phyloP scores from a whole-genome alignment of 37 sponge, comb jelly and placozoan species.

The Ephydatia muelleri region DNA sequence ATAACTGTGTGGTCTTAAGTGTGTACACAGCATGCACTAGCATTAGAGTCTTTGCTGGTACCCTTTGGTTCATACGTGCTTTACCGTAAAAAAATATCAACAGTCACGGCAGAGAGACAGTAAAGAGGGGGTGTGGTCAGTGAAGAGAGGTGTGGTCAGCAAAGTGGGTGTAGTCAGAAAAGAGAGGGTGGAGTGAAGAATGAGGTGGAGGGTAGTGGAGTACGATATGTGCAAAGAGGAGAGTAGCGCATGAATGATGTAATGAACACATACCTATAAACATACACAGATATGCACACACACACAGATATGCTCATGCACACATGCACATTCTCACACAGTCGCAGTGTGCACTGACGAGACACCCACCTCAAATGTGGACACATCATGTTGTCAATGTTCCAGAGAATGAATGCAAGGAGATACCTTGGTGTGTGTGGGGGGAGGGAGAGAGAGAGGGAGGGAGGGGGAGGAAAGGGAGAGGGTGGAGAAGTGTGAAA shows the following conservation, averaged over 20 bases:
- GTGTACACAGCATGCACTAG: too few relatives aligned
- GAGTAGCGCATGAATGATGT: too few relatives aligned
- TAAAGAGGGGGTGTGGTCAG: not conserved
- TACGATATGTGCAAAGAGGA: too few relatives aligned
- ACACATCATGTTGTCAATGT: constrained; percentile 74
- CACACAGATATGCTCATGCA: not conserved
- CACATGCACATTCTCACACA: constrained; percentile 6
- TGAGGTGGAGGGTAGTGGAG: not conserved
- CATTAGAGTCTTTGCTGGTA: too few relatives aligned
- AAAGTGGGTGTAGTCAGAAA: not conserved
- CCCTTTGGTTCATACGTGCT: too few relatives aligned
- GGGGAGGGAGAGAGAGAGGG: too few relatives aligned
- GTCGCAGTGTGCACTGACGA: not conserved
- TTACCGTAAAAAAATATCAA: too few relatives aligned
- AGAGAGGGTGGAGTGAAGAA: not conserved
- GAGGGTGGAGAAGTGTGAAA: too few relatives aligned
- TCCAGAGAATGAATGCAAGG: constrained; percentile 68
- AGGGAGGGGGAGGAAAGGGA: too few relatives aligned
- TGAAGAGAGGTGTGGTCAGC: not conserved
- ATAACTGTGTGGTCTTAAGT: too few relatives aligned
- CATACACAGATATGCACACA: constrained; percentile 22
- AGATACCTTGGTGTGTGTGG: constrained; percentile 21
- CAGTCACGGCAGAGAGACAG: not conserved
- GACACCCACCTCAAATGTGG: constrained; percentile 48
- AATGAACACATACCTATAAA: not conserved